phyloP scores from a whole-genome alignment of 2,797 vertebrate genomes.

The Melanotaenia boesemani region DNA sequence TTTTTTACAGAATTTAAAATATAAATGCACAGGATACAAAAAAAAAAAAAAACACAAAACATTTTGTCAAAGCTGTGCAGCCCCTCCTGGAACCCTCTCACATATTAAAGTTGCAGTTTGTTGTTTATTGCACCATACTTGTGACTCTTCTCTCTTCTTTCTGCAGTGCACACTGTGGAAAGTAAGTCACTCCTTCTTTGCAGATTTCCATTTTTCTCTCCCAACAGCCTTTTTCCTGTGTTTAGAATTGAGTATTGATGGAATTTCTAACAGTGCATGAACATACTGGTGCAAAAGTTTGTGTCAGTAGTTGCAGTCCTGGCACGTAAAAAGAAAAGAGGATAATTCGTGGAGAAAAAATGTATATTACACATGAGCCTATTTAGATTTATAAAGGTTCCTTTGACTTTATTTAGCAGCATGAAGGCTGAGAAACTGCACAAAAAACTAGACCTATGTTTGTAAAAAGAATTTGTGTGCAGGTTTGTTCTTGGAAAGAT shows the following conservation, averaged over 20 bases:
- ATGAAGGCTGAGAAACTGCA: too few species aligned
- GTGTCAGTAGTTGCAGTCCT: not conserved
- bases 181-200: slow-evolving; percentile 85
- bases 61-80: slow-evolving; percentile 44
- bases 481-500: not conserved
- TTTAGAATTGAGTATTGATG: not conserved
- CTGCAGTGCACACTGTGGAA: slow-evolving; percentile 91
- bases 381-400: too few species aligned
- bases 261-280: too few species aligned
- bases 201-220: slow-evolving; percentile 35
- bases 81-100: not conserved
- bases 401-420: too few species aligned
- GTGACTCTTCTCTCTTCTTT: slow-evolving; percentile 89
- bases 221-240: not conserved
- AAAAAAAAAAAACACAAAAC: not conserved
- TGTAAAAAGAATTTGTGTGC: too few species aligned
- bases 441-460: too few species aligned
- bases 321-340: not conserved
- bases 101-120: slow-evolving; percentile 32
- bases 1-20: not conserved
- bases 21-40: not conserved
- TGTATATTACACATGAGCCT: not conserved
- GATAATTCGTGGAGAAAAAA: not conserved
- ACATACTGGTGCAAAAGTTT: not conserved
- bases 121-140: slow-evolving; percentile 67